Evolutionary conservation across 2,797 vertebrate genomes (phyloP), one percentile per base, ranked within the genome.

Genomic region (Sus cebifrons): DNA sequence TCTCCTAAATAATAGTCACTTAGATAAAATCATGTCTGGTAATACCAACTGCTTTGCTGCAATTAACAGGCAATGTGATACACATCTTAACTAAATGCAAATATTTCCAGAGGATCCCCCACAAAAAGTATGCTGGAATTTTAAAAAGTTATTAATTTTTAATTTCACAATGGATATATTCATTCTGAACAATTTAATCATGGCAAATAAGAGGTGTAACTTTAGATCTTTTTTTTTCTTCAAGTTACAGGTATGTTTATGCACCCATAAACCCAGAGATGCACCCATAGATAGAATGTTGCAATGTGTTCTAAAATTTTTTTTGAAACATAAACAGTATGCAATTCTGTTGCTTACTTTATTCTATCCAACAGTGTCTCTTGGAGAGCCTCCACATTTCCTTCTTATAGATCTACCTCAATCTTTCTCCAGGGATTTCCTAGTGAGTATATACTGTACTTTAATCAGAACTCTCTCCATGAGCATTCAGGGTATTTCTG

Each of bases 111-210:
- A 96, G 75, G 15, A 44, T 3, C 11, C 5, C 17, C 5, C 10
- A 40, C 8, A 40, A 91, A 86, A 58, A 79, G 14, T 87, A 32
- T 65, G 62, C 62, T 81, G 52, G 40, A 85, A 81, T 44, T 68
- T 27, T 0, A 25, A 49, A 82, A 60, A 58, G n/a, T 52, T 89
- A 71, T 15, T 82, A 44, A 40, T 62, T 82, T 71, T 91, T 73
- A 82, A 92, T 75, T 85, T 93, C 44, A 93, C 21, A 78, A 74
- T 9, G 1, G 75, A 68, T 82, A 36, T 5, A 36, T 62, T 85
- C 36, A 71, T 89, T 78, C 64, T 16, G n/a, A 95, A 92, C 91
- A 74, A 85, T 9, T 27, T n/a, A 64, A 62, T 62, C 75, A 86
- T 75, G 18, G 23, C 60, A 92, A 78, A 32, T 73, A 86, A 91